These are phyloP conservation scores for Rhodophaea formosa DNA, from an alignment of 2,888 invertebrate species.

Conservation along the genomic window DNA sequence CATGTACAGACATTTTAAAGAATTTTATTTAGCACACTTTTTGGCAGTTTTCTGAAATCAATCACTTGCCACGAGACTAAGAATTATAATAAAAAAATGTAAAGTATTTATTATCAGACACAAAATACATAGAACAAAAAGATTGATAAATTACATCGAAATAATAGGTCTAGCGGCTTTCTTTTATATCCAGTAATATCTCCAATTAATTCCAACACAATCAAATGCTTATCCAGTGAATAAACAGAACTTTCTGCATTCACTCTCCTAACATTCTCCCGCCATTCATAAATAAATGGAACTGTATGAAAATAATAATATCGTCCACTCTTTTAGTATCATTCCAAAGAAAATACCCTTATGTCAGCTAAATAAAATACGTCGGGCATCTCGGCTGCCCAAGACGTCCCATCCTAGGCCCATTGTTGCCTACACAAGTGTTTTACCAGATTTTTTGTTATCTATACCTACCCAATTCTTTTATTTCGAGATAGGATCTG, in stretches of 20 bases:
- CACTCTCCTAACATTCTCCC: background rate
- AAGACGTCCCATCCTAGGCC: slow-evolving; percentile 6
- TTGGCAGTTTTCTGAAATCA: too few species aligned
- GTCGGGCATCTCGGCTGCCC: slow-evolving; percentile 1
- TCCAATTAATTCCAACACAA: background rate
- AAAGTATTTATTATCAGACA: too few species aligned
- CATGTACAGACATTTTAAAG: too few species aligned
- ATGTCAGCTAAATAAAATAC: background rate
- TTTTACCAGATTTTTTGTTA: slow-evolving; percentile 10
- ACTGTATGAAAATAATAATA: background rate
- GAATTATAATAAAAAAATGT: too few species aligned
- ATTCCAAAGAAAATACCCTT: slow-evolving; percentile 7
- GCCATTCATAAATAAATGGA: background rate
- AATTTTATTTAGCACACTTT: too few species aligned
- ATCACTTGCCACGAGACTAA: too few species aligned
- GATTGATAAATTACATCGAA: too few species aligned
- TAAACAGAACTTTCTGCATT: background rate
- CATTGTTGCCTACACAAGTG: slow-evolving; percentile 13
- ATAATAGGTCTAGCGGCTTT: too few species aligned
- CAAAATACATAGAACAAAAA: too few species aligned
- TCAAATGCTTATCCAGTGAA: background rate
- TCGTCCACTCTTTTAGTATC: background rate
- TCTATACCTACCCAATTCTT: slow-evolving; percentile 13
- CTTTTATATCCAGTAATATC: too few species aligned
- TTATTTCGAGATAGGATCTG: slow-evolving; percentile 15